phyloP scores from a whole-genome alignment of 2,888 invertebrate species.

The Drosophila pseudotakahashii region DNA sequence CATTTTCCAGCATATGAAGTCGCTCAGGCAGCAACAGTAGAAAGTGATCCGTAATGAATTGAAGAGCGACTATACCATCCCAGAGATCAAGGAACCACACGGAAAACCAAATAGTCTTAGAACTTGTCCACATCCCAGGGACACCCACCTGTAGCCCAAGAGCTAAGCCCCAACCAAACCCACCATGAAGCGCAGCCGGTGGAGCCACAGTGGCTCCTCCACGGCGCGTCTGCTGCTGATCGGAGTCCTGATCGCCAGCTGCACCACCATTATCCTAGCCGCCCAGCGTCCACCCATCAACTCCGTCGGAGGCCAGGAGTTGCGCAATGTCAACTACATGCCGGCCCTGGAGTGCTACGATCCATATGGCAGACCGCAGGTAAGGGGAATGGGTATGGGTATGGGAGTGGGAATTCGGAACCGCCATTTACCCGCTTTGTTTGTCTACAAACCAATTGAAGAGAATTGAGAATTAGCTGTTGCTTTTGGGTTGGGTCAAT shows the following conservation, averaged over 20 bases:
- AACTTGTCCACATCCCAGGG: constrained; percentile 16
- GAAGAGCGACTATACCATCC: constrained; percentile 34
- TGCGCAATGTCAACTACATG: constrained; percentile 81
- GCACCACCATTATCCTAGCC: constrained; percentile 39
- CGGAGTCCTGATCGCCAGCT: constrained; percentile 60
- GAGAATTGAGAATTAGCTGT: constrained; percentile 39
- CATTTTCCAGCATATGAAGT: constrained; percentile 66
- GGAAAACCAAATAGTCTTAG: constrained; percentile 10
- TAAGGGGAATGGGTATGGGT: constrained; percentile 85
- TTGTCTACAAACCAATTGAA: constrained; percentile 57
- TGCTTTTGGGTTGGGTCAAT: constrained; percentile 48
- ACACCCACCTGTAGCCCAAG: constrained; percentile 29
- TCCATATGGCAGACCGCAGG: constrained; percentile 86
- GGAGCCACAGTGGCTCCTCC: constrained; percentile 75
- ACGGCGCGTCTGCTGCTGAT: constrained; percentile 60
- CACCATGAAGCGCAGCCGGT: constrained; percentile 81
- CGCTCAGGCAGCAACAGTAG: constrained; percentile 57
- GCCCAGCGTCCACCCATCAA: constrained; percentile 64
- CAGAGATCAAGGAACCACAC: constrained; percentile 27
- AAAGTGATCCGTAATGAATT: constrained; percentile 61
- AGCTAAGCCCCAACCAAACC: constrained; percentile 28
- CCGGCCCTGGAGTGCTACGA: constrained; percentile 85
- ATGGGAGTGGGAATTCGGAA: too few relatives aligned
- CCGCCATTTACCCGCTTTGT: constrained; percentile 1
- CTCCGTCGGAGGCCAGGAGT: constrained; percentile 69